These are phyloP conservation scores for Saturnia japonica DNA, from an alignment of 2,888 invertebrate species.

Conservation along the genomic window DNA sequence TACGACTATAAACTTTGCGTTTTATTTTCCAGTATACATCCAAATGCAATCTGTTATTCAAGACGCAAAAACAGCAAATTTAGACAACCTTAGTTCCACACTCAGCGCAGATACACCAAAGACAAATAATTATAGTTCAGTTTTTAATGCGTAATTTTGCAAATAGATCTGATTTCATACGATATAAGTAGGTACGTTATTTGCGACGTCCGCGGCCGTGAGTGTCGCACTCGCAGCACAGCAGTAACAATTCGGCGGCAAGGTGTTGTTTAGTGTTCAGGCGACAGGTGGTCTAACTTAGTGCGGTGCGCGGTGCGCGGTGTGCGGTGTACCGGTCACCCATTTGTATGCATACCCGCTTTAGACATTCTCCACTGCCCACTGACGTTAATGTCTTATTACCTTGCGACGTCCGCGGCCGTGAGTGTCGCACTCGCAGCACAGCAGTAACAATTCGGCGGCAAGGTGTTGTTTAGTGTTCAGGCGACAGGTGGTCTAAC, in stretches of 20 bases:
- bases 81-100: not conserved
- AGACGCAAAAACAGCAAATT: not conserved
- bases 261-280: conserved; percentile 43
- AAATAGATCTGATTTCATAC: not conserved
- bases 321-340: conserved; percentile 37
- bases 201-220: not conserved
- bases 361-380: conserved; percentile 13
- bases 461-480: conserved; percentile 41
- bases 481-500: conserved; percentile 47
- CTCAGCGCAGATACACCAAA: not conserved
- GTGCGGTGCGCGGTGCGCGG: conserved; percentile 29
- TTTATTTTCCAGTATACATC: not conserved
- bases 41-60: not conserved
- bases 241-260: conserved; percentile 20
- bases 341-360: conserved; percentile 34
- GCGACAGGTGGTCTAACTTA: conserved; percentile 48
- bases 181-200: not conserved
- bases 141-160: not conserved
- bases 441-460: conserved; percentile 17
- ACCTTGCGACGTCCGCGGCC: not conserved
- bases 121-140: not conserved
- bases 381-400: conserved; percentile 15
- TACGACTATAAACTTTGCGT: not conserved
- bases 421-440: not conserved
- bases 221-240: not conserved